Percentiles rank a stretch among this genome's conserved stretches.
These are phyloP conservation scores for Gisinianus flammeolus DNA, from an alignment of 2,888 invertebrate genomes.

Conservation along the genomic window DNA sequence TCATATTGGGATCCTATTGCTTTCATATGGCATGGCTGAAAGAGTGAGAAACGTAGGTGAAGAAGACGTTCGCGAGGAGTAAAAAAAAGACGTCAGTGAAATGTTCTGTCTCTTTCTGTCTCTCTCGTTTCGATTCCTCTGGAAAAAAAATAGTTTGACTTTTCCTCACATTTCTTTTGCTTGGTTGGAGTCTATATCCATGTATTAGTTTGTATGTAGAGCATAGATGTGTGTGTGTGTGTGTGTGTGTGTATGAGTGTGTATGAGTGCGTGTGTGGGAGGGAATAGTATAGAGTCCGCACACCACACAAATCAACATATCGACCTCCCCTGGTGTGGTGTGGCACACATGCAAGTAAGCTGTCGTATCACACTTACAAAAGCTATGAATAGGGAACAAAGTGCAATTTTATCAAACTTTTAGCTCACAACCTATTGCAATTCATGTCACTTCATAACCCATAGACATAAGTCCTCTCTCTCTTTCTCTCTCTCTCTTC, in stretches of 20 bases:
- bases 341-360: conserved; percentile 13
- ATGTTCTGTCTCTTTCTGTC: background rate
- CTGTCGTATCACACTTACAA: background rate
- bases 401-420: conserved; percentile 19
- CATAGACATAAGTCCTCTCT: background rate
- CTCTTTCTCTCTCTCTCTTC: background rate
- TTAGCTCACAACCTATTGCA: background rate
- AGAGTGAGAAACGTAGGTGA: background rate
- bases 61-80: background rate
- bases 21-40: too few species aligned
- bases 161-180: background rate
- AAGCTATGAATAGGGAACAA: conserved; percentile 16
- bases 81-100: conserved; percentile 1
- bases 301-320: conserved; percentile 11
- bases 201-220: background rate
- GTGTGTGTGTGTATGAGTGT: too few species aligned
- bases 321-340: background rate
- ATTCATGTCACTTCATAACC: conserved; percentile 7
- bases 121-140: background rate
- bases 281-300: background rate
- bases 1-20: too few species aligned
- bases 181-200: background rate
- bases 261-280: too few species aligned
- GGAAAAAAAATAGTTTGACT: conserved; percentile 5
- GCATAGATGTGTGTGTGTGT: too few species aligned